These are phyloP conservation scores for Spheniscus mendiculus DNA, from an alignment of 2,113 vertebrate genomes.

Conservation along the genomic window DNA sequence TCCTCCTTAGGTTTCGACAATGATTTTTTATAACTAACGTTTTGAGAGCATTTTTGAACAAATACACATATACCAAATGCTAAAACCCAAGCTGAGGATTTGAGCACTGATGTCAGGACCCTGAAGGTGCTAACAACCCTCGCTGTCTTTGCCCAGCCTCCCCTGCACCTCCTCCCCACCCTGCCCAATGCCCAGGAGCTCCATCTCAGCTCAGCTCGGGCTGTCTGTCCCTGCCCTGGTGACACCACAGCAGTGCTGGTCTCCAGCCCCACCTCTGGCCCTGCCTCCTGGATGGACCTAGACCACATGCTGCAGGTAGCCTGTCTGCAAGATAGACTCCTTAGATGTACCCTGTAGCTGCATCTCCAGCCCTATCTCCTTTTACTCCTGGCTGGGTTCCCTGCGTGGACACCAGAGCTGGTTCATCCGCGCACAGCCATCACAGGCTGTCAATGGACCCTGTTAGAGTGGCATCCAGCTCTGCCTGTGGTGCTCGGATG, in stretches of 20 bases:
- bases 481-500: accelerated
- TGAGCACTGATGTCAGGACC: neutral
- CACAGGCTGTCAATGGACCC: neutral
- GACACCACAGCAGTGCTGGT: neutral
- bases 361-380: neutral
- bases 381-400: neutral
- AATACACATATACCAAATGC: neutral
- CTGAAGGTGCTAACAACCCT: neutral
- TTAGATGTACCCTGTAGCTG: neutral
- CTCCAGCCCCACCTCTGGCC: neutral
- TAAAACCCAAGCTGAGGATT: neutral
- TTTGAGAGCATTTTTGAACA: neutral
- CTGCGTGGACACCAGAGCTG: neutral
- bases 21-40: neutral
- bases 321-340: neutral
- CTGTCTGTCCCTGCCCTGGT: neutral
- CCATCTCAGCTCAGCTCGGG: neutral
- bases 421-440: neutral
- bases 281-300: neutral
- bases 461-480: neutral
- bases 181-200: neutral
- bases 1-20: neutral
- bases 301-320: no score
- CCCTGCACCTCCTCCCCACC: neutral
- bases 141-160: neutral